Evolutionary conservation across 2,888 invertebrate species (phyloP).

Genomic region (Sericinus montela): DNA sequence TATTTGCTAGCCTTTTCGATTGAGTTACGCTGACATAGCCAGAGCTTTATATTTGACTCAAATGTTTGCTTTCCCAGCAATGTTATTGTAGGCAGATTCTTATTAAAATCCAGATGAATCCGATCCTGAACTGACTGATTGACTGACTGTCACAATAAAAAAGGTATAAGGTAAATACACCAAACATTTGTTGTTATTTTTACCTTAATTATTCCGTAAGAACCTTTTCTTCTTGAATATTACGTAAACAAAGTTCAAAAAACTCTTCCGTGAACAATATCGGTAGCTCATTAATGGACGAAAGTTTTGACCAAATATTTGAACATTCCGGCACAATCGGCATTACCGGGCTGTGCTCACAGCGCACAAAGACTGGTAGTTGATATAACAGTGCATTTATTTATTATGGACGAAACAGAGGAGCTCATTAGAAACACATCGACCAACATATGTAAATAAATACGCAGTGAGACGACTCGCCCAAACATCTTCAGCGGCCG

Average conservation of each 20-base stretch:
- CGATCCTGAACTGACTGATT: constrained; percentile 36
- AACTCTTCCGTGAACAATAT: constrained; percentile 45
- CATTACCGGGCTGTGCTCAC: constrained; percentile 57
- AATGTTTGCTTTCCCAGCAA: constrained; percentile 61
- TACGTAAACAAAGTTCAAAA: constrained; percentile 62
- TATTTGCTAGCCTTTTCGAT: constrained; percentile 40
- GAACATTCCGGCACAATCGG: constrained; percentile 59
- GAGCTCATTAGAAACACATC: constrained; percentile 71
- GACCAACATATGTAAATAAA: constrained; percentile 70
- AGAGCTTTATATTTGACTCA: constrained; percentile 5
- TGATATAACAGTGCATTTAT: constrained; percentile 61
- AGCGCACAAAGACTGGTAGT: constrained; percentile 70
- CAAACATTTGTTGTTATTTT: constrained; percentile 9
- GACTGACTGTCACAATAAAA: constrained; percentile 62
- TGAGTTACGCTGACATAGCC: constrained; percentile 38
- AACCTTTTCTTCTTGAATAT: constrained; percentile 49
- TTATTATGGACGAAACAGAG: constrained; percentile 45
- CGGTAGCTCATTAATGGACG: constrained; percentile 74
- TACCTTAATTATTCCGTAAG: constrained; percentile 35
- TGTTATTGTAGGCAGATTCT: constrained; percentile 63
- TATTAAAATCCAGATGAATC: constrained; percentile 57
- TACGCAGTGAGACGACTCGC: constrained; percentile 45
- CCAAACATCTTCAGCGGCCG: constrained; percentile 62
- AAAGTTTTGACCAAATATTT: constrained; percentile 75
- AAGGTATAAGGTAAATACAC: constrained; percentile 47